Base-by-base conservation (phyloP, 2,888 invertebrate species). In the Frankliniella fusca region DNA sequence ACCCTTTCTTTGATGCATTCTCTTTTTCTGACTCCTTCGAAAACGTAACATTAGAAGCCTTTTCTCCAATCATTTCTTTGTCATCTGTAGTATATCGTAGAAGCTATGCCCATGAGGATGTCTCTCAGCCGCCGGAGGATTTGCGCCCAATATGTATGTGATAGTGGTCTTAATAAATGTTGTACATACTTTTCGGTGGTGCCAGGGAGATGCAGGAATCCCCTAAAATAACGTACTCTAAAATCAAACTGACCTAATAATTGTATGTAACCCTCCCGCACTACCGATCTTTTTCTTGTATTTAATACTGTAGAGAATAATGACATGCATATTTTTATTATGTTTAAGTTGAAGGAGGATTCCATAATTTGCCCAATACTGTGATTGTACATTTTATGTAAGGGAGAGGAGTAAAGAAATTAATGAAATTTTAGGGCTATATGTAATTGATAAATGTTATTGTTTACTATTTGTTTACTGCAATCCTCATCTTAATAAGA, bases 181-280 rank as follows among this genome's bases (percentile, higher is more conserved):
- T 76, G 70, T 76, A 76, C 23, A 76, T 76, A 76, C 27, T 27
- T 76, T 11, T 76, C 70, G 70, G 70, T 76, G 70, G 70, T 76
- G 70, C 27, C 70, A 27, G 70, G 70, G 70, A 76, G 70, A 76
- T 12, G 23, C 70, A 76, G 70, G 70, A 76, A 76, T 76, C 70
- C 70, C 23, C 27, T 76, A 76, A 27, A 76, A 27, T 76, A 76
- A 76, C 70, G 27, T 76, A 27, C 1, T 76, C 70, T 76, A 76
- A 76, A 76, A 76, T 76, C 70, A 76, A 76, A 76, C 70, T 76
- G 70, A 76, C 70, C 70, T 76, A 27, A 76, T 76, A 76, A 76
- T 76, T 76, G 27, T 76, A 76, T 76, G 70, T 76, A 76, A 76
- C 70, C 23, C 70, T 76, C 70, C 70, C 27, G 70, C 23, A 76